Percentiles rank a stretch among this genome's conserved stretches.
Conservation (phyloP, 53 echinoderm and acorn worm species). For the Temnopleurus reevesii region DNA sequence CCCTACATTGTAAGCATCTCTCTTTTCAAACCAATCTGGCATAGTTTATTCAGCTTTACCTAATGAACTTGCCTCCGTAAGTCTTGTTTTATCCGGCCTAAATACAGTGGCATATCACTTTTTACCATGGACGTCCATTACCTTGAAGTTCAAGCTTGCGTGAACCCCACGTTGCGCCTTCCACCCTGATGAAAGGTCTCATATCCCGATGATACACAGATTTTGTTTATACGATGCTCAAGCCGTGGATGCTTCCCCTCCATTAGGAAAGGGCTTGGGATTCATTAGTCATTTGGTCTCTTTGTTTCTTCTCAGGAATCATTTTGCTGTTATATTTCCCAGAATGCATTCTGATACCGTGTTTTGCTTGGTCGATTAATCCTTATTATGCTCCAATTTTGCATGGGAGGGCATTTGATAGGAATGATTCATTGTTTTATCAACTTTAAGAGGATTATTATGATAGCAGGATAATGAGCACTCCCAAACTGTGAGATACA, state of each 20-base stretch:
- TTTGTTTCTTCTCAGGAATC: not conserved
- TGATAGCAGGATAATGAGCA: no score
- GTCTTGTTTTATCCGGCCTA: constrained; percentile 45
- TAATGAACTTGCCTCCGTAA: constrained; percentile 48
- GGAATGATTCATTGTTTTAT: not conserved
- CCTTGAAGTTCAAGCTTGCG: not conserved
- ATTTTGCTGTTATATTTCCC: not conserved
- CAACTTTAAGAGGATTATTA: no score
- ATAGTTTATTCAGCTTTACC: constrained; percentile 51
- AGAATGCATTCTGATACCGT: not conserved
- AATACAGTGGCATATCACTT: constrained; percentile 27
- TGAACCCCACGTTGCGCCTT: not conserved
- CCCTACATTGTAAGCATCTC: not conserved
- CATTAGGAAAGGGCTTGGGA: not conserved
- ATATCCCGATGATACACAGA: not conserved
- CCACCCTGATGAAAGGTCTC: not conserved
- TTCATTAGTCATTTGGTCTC: not conserved
- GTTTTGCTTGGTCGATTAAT: constrained; percentile 10
- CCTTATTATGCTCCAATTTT: not conserved
- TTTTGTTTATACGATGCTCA: constrained; percentile 9
- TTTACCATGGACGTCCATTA: not conserved
- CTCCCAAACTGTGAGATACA: no score
- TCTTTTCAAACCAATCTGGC: not conserved
- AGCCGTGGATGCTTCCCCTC: not conserved
- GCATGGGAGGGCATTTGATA: not conserved